phyloP scores from a whole-genome alignment of 1,140 invertebrate species.

The Pseudomyrmex dendroicus region DNA sequence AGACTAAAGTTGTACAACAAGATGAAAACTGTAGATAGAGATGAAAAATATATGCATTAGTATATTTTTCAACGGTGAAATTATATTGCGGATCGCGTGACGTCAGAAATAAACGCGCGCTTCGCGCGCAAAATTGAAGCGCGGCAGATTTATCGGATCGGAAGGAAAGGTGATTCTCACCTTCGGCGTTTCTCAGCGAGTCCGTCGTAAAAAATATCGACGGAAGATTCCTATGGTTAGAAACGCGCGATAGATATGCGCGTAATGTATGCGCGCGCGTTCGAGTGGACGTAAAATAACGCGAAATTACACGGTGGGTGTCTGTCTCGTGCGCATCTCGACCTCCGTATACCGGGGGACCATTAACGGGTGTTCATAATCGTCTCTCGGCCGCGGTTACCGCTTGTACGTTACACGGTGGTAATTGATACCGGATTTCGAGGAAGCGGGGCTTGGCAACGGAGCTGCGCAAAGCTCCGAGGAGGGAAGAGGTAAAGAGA shows the following conservation, averaged over 20 bases:
- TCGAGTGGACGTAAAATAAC: slow-evolving; percentile 48
- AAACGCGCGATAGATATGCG: slow-evolving; percentile 25
- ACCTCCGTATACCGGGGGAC: slow-evolving; percentile 40
- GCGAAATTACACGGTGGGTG: slow-evolving; percentile 65
- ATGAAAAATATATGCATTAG: no score
- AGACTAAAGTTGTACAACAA: no score
- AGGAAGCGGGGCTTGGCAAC: slow-evolving; percentile 51
- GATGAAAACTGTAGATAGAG: no score
- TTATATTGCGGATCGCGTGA: not conserved
- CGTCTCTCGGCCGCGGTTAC: slow-evolving; percentile 60
- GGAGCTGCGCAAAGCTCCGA: not conserved
- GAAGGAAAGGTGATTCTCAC: not conserved
- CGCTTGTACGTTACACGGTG: slow-evolving; percentile 59
- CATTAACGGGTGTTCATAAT: slow-evolving; percentile 72
- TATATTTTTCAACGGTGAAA: no score
- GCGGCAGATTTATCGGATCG: not conserved
- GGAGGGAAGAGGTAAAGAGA: not conserved
- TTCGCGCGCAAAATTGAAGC: no score
- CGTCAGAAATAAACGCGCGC: not conserved
- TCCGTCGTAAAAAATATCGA: not conserved
- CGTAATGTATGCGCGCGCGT: slow-evolving; percentile 11
- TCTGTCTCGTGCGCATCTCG: slow-evolving; percentile 46
- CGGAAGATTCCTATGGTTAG: slow-evolving; percentile 8
- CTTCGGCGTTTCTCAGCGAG: not conserved
- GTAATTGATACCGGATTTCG: slow-evolving; percentile 73